Conservation (phyloP, 2,888 invertebrate species). For the Thecophora atra region DNA sequence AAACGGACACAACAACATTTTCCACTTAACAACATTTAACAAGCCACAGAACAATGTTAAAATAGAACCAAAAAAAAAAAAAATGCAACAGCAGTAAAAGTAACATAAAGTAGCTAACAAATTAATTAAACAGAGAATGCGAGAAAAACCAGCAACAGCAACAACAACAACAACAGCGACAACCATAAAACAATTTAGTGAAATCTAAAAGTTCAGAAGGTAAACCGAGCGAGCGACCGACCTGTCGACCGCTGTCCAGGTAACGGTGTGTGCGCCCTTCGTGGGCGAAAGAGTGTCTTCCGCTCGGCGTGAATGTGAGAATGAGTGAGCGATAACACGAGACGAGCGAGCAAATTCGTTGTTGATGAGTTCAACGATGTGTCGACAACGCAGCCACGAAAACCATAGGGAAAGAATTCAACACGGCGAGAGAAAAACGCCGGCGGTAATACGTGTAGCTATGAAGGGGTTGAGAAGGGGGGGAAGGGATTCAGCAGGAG, state of each 20-base stretch:
- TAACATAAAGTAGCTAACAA: slow-evolving; percentile 51
- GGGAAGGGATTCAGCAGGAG: not conserved
- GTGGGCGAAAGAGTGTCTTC: not conserved
- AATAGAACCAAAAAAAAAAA: slow-evolving; percentile 38
- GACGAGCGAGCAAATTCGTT: slow-evolving; percentile 27
- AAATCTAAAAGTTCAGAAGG: slow-evolving; percentile 9
- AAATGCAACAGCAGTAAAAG: slow-evolving; percentile 37
- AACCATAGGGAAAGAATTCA: not conserved
- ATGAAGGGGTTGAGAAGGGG: not conserved
- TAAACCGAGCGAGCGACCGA: not conserved
- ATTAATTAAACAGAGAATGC: slow-evolving; percentile 51
- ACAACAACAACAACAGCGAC: slow-evolving; percentile 14
- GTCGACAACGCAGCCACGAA: slow-evolving; percentile 21
- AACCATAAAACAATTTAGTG: not conserved
- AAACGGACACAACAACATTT: slow-evolving; percentile 55
- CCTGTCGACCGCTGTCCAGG: not conserved
- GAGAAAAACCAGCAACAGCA: slow-evolving; percentile 12
- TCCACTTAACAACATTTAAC: slow-evolving; percentile 55
- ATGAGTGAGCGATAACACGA: not conserved
- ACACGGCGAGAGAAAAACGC: not conserved
- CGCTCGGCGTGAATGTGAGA: not conserved
- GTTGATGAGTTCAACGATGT: slow-evolving; percentile 29
- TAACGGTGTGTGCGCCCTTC: not conserved
- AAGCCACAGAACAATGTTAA: slow-evolving; percentile 46
- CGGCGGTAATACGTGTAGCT: not conserved